phyloP scores from a whole-genome alignment of 2,888 invertebrate genomes.

The Drosophila parthenogenetica region DNA sequence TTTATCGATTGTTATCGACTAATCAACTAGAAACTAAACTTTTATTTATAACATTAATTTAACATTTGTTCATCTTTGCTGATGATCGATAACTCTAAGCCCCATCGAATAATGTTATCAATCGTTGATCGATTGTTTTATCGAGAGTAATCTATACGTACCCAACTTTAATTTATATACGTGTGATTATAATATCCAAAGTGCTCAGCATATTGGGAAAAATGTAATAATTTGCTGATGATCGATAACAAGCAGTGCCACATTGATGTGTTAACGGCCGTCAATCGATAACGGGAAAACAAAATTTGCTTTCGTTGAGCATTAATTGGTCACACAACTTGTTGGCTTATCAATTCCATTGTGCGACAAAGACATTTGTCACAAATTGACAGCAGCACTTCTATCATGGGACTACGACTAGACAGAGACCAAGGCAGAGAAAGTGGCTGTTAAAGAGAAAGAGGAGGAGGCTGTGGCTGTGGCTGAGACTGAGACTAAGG shows the following conservation, averaged over 20 bases:
- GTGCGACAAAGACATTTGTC: conserved; percentile 56
- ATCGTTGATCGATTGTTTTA: no score
- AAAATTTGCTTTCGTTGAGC: not conserved
- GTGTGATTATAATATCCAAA: no score
- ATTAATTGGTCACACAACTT: conserved; percentile 35
- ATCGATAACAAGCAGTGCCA: conserved; percentile 38
- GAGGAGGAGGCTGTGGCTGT: not conserved
- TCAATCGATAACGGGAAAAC: conserved; percentile 16
- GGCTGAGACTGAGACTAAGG: no score
- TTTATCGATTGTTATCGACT: no score
- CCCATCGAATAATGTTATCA: no score
- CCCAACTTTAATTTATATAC: no score
- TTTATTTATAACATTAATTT: no score
- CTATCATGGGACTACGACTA: conserved; percentile 33
- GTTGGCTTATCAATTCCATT: conserved; percentile 45
- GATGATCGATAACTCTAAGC: no score
- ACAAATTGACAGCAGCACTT: conserved; percentile 59
- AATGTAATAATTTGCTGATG: not conserved
- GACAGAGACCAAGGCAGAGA: conserved; percentile 12
- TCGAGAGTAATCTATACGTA: no score
- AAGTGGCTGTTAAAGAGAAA: not conserved
- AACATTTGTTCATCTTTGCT: no score
- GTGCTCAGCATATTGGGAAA: no score
- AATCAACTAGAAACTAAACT: no score
- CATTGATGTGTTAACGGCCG: conserved; percentile 1